Conservation (phyloP, 23 tunicate genomes). For the Diplosoma virens region DNA sequence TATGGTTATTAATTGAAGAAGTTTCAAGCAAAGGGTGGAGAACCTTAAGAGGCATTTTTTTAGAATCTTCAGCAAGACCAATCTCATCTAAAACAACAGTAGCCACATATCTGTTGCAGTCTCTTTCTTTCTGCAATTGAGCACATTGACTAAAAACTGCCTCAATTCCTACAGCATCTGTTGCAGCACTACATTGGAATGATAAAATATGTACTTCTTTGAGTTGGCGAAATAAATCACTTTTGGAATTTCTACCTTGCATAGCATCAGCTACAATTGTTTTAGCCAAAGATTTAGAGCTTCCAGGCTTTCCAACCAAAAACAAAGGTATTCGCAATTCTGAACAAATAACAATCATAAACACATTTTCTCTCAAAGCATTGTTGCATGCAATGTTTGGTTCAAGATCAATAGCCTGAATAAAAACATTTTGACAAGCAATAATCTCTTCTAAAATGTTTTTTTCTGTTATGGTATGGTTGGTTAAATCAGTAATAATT, state of each 20-base stretch:
- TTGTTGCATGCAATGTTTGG: slow-evolving; percentile 58
- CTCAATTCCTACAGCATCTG: slow-evolving; percentile 72
- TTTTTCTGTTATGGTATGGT: background rate
- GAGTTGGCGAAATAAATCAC: slow-evolving; percentile 25
- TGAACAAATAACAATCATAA: slow-evolving; percentile 70
- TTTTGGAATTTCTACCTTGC: slow-evolving; percentile 45
- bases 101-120: slow-evolving; percentile 39
- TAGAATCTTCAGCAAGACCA: slow-evolving; percentile 75
- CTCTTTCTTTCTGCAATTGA: slow-evolving; percentile 57
- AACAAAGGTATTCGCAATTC: slow-evolving; percentile 74
- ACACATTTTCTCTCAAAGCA: slow-evolving; percentile 69
- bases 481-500: background rate
- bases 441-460: slow-evolving; percentile 32
- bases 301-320: slow-evolving; percentile 76
- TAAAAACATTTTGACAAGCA: slow-evolving; percentile 57
- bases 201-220: slow-evolving; percentile 66
- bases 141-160: slow-evolving; percentile 67
- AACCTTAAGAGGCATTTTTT: slow-evolving; percentile 74
- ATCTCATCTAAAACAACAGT: slow-evolving; percentile 77
- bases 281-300: slow-evolving; percentile 75
- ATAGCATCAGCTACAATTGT: slow-evolving; percentile 55
- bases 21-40: slow-evolving; percentile 65
- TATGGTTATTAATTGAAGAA: slow-evolving; percentile 8
- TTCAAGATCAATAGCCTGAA: slow-evolving; percentile 31
- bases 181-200: slow-evolving; percentile 67